These are phyloP conservation scores for Macrostomum lignano DNA, from an alignment of 1,140 invertebrate genomes.

Conservation along the genomic window DNA sequence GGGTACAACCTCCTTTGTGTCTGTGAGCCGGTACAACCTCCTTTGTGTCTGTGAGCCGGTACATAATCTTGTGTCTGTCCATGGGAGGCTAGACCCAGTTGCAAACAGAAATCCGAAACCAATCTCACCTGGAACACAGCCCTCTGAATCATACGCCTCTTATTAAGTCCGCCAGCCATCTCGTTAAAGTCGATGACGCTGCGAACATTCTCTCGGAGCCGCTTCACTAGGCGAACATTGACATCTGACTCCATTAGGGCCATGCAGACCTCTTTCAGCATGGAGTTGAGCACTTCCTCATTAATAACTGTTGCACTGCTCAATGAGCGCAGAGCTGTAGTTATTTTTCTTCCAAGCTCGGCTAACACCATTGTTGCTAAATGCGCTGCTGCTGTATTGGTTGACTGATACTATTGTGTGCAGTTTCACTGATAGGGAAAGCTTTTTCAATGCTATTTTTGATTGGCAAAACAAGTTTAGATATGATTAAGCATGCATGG, in stretches of 20 bases:
- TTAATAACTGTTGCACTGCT: slow-evolving; percentile 96
- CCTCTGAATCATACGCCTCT: slow-evolving; percentile 87
- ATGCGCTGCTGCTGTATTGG: too few relatives aligned
- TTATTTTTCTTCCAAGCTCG: slow-evolving; percentile 95
- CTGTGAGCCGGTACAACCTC: too few relatives aligned
- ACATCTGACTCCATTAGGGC: slow-evolving; percentile 94
- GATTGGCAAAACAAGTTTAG: too few relatives aligned
- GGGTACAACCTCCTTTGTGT: too few relatives aligned
- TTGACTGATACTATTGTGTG: too few relatives aligned
- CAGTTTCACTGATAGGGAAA: too few relatives aligned
- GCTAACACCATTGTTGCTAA: slow-evolving; percentile 98
- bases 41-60: too few relatives aligned
- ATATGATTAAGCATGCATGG: too few relatives aligned
- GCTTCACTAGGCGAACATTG: slow-evolving; percentile 80
- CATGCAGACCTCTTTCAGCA: slow-evolving; percentile 93
- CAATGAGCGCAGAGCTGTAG: slow-evolving; percentile 72
- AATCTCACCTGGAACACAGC: slow-evolving; percentile 96
- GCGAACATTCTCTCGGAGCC: slow-evolving; percentile 87
- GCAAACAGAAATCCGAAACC: too few relatives aligned
- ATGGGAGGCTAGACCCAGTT: too few relatives aligned
- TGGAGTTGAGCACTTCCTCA: slow-evolving; percentile 89
- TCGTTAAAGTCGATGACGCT: slow-evolving; percentile 92
- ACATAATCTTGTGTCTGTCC: too few relatives aligned
- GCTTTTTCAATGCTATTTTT: too few relatives aligned
- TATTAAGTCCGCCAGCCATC: slow-evolving; percentile 94